Conservation (phyloP, 1,140 invertebrate species). For the Papilio aristodemus region DNA sequence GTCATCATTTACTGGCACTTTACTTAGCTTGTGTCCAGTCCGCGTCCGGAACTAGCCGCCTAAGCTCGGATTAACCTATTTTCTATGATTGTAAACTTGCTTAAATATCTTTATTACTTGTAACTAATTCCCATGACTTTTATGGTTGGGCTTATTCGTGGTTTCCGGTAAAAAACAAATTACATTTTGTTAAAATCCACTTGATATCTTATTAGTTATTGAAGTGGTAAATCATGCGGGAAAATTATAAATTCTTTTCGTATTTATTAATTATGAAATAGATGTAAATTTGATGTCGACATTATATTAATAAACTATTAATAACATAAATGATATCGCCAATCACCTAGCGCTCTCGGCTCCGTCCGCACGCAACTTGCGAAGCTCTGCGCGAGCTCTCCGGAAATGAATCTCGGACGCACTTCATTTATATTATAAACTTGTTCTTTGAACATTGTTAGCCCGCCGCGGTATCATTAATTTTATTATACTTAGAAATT, state of each 20-base stretch:
- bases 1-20: constrained; percentile 1
- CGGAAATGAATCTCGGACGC: constrained; percentile 14
- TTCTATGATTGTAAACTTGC: constrained; percentile 4
- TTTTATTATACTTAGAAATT: constrained; percentile 17
- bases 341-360: not conserved
- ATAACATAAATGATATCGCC: not conserved
- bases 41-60: constrained; percentile 2
- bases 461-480: not conserved
- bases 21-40: not conserved
- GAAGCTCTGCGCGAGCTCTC: not conserved
- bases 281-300: too few relatives aligned
- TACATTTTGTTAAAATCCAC: too few relatives aligned
- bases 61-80: not conserved
- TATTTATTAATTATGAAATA: too few relatives aligned
- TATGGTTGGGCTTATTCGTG: too few relatives aligned
- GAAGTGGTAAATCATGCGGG: too few relatives aligned
- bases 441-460: constrained; percentile 19
- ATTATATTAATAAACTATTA: too few relatives aligned
- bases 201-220: too few relatives aligned
- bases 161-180: too few relatives aligned
- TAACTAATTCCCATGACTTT: not conserved
- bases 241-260: too few relatives aligned
- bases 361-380: not conserved
- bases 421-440: constrained; percentile 12
- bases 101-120: not conserved